Base-by-base conservation (phyloP, 2,113 vertebrate genomes). In the Macroglossus sobrinus region DNA sequence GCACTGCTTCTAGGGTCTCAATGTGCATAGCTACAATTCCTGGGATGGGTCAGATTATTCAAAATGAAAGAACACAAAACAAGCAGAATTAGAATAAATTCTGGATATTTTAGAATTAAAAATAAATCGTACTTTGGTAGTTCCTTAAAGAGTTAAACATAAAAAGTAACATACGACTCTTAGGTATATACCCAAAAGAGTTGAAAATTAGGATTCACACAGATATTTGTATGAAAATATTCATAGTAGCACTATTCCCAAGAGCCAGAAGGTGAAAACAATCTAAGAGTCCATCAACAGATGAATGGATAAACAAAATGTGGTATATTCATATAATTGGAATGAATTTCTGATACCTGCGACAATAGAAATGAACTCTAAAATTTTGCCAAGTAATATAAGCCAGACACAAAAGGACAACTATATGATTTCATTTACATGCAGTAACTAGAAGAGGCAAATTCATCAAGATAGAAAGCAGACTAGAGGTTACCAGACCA, bases 11-110 rank as follows among this genome's bases (percentile, higher is more conserved):
- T 71, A 99, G 97, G 64, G 99, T 99, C 97, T 99, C 99, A 98
- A 99, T 99, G 97, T 99, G 99, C 99, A 99, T 99, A 81, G 99
- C 99, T 95, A 99, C 99, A 96, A 99, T 99, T 96, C 99, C 99
- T 99, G 93, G n/a, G 89, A 95, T 35, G 95, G 98, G 78, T 80
- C 89, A 98, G 94, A 96, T 93, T 26, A 95, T 33, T 84, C 89
- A 82, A 94, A 95, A 95, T 93, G 59, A 97, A 97, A 69, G 50
- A 94, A 47, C 33, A 97, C 21, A 95, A 47, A 95, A 89, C 16
- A 93, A 11, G 26, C 4, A 95, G n/a, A 82, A 95, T 93, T 43
- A 84, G 91, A 84, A 89, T 30, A 82, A 93, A 94, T 66, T 88
- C 50, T 93, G 63, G 94, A 92, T 79, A 97, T 94, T 82, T 86